These are phyloP conservation scores for Paedocypris sp. DNA, from an alignment of 2,113 vertebrate genomes.

Conservation along the genomic window DNA sequence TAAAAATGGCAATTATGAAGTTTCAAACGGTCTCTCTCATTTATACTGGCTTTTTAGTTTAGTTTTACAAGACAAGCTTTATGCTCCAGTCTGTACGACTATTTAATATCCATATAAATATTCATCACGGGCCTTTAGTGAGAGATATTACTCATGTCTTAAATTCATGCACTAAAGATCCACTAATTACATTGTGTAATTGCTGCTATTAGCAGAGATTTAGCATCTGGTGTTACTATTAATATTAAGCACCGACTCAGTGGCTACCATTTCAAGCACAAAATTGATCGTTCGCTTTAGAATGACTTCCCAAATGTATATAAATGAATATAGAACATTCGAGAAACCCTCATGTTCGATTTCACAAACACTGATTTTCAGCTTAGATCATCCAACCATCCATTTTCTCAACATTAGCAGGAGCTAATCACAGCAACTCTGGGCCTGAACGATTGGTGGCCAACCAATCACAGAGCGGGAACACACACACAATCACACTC, in stretches of 20 bases:
- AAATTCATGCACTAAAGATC: not conserved
- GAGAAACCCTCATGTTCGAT: too few species aligned
- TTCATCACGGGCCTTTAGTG: slow-evolving; percentile 17
- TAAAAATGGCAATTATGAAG: not conserved
- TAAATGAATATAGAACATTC: too few species aligned
- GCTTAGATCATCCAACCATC: too few species aligned
- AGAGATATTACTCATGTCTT: slow-evolving; percentile 9
- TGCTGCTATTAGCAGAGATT: slow-evolving; percentile 7
- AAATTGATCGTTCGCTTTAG: not conserved
- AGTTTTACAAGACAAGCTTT: not conserved
- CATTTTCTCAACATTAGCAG: too few species aligned
- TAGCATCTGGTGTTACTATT: not conserved
- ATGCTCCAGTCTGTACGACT: not conserved
- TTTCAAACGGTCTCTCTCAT: not conserved
- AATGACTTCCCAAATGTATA: not conserved
- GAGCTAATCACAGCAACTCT: too few species aligned
- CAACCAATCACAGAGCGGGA: too few species aligned
- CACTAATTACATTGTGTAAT: slow-evolving; percentile 10
- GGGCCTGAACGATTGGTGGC: too few species aligned
- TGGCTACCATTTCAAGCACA: not conserved
- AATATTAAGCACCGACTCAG: slow-evolving; percentile 2
- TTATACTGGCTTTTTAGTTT: not conserved
- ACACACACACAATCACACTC: too few species aligned
- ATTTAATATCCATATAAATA: slow-evolving; percentile 16
- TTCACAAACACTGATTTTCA: too few species aligned